Base-by-base conservation (phyloP, 2,797 vertebrate genomes). In the Telmatherina bonti region DNA sequence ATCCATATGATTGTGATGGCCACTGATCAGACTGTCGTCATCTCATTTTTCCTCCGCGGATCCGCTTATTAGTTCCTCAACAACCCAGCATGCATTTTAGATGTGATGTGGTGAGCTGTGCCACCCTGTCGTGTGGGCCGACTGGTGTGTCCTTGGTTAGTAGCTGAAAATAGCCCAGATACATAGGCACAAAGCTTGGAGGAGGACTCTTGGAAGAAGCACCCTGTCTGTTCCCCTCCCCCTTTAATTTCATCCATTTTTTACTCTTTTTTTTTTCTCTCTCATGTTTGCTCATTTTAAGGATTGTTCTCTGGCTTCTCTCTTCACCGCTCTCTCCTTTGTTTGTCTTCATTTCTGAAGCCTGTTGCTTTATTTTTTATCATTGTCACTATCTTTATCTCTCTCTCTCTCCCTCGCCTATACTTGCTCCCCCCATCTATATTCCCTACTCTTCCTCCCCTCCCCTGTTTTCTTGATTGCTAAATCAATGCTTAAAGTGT, bases 401-500 rank as follows among this genome's bases (percentile, higher is more conserved):
- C 13, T 38, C 69, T 72, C 68, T 79, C 61, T 57, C 33, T 62
- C 45, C 38, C 59, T 66, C n/a, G 70, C 49, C 57, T 67, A 66
- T 52, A 18, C 63, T 74, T 22, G 7, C 67, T 81, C 64, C 67
- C 65, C 80, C 80, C 38, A 85, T 88, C 85, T 84, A 88, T 88
- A 88, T 80, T 72, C 74, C 71, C 65, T 45, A 58, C 71, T 75
- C 67, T 74, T 63, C 36, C 75, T 70, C 66, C 51, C 69, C 67
- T 55, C 73, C 77, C 67, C 80, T 81, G 76, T 81, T 89, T 84
- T 69, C 88, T 86, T 93, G 91, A 93, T 94, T 93, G 89, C 91
- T 93, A 94, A 94, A 94, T 94, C 92, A 92, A 90, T 94, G 92
- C 89, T 94, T 91, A 93, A 91, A 94, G 91, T 92, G 92, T 80